Base-by-base conservation (phyloP, 2,113 vertebrate species). In the Ardeotis arabs region DNA sequence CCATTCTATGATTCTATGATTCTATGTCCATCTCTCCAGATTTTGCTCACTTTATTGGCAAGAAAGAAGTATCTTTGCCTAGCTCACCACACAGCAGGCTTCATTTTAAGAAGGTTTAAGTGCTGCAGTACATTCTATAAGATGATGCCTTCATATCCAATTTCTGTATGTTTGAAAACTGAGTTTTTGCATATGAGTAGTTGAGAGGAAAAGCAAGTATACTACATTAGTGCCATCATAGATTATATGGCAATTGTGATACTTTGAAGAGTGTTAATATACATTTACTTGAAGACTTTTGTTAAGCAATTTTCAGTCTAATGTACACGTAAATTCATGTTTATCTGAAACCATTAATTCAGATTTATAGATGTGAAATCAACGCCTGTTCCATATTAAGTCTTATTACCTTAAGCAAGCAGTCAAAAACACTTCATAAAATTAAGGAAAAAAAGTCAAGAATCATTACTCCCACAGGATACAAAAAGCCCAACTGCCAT, bases 391-490 rank as follows among this genome's bases (percentile, higher is more conserved):
- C 90, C 90, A 45, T 62, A 87, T 75, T 87, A 93, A 84, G 66
- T 17, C 73, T 62, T 68, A 62, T 64, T 75, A 66, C 73, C 56
- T 90, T 82, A 93, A 89, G 58, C 69, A 93, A 93, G 81, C 87
- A 85, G 86, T 92, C 94, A 93, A 82, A 93, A 93, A 62, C 86
- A 91, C 89, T 82, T 89, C 86, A 82, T 90, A 96, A 92, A 94
- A 96, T 33, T 13, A 84, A 68, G 83, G 73, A 62, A 72, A 72
- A 39, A 41, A 69, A 95, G 77, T 84, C 95, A 79, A 90, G 24
- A 89, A 90, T 70, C 92, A 96, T 92, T 93, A 79, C 66, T 90
- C 93, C 93, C 92, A 52, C 60, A 62, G 80, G 95, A 94, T 62
- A 69, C 92, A 84, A 91, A 81, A 83, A 82, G 31, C 82, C 83